These are phyloP conservation scores for Valencia hispanica DNA, from an alignment of 2,797 vertebrate species.

Conservation along the genomic window DNA sequence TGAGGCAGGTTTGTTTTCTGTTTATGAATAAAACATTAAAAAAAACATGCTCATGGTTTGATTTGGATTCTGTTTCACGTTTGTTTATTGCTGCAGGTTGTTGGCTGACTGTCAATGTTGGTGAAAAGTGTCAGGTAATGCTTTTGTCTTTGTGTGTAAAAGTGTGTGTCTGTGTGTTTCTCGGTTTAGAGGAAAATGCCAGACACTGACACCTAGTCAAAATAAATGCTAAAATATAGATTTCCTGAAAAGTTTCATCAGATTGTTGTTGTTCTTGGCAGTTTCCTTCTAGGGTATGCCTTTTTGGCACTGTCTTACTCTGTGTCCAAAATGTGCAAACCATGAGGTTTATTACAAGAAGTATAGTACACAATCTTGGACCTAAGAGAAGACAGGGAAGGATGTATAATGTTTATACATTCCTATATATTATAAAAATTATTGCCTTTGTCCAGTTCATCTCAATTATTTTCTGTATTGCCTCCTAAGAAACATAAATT, in stretches of 20 bases:
- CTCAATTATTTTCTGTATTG: too few relatives aligned
- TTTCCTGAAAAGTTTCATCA: slow-evolving; percentile 22
- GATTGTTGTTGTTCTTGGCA: slow-evolving; percentile 10
- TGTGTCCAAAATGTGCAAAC: neutral
- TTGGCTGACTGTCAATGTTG: slow-evolving; percentile 54
- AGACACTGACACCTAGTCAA: slow-evolving; percentile 33
- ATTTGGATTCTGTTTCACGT: slow-evolving; percentile 62
- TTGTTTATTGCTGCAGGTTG: slow-evolving; percentile 58
- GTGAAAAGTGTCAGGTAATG: slow-evolving; percentile 51
- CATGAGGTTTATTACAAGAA: neutral
- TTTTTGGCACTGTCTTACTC: neutral
- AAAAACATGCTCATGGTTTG: slow-evolving; percentile 51
- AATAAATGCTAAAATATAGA: slow-evolving; percentile 34
- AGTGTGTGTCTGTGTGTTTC: slow-evolving; percentile 18
- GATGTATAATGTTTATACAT: neutral
- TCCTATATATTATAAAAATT: too few relatives aligned
- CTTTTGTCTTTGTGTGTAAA: slow-evolving; percentile 6
- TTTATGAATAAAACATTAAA: slow-evolving; percentile 71
- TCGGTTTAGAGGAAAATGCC: slow-evolving; percentile 16
- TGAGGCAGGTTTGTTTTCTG: slow-evolving; percentile 35
- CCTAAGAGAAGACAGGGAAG: neutral
- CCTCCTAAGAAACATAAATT: too few relatives aligned
- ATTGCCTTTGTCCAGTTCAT: too few relatives aligned
- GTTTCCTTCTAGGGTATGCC: neutral
- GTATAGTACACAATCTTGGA: too few relatives aligned